phyloP scores from a whole-genome alignment of 37 sponge, comb jelly and placozoan species.

The Sycon ciliatum region DNA sequence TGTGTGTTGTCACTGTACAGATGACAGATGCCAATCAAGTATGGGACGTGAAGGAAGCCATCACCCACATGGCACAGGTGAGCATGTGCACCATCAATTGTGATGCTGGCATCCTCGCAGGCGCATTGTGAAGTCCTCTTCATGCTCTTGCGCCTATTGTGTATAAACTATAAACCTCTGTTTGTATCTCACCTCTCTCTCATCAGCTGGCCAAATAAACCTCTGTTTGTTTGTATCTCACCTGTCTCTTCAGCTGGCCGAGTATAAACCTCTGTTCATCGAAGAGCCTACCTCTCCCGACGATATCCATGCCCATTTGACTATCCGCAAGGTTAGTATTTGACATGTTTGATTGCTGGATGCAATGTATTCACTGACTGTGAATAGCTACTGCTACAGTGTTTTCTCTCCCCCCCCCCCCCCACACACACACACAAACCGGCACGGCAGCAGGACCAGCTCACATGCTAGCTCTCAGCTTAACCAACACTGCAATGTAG shows the following conservation, averaged over 20 bases:
- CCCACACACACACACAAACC: too few species aligned
- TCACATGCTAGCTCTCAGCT: too few species aligned
- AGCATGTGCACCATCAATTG: too few species aligned
- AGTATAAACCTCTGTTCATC: conserved; percentile 62
- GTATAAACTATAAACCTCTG: not conserved
- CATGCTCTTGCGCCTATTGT: not conserved
- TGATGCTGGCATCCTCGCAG: not conserved
- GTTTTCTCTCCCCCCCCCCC: too few species aligned
- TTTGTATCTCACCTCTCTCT: not conserved
- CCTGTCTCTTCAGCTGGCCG: conserved; percentile 23
- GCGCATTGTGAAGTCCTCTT: not conserved
- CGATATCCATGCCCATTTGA: conserved; percentile 68
- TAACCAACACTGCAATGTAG: too few species aligned
- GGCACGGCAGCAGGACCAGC: too few species aligned
- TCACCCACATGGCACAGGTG: conserved; percentile 47
- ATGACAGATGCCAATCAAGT: conserved; percentile 44
- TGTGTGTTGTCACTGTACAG: not conserved
- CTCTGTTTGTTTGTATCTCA: not conserved
- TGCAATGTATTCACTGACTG: too few species aligned
- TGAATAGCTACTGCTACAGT: too few species aligned
- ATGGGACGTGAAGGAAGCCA: conserved; percentile 67
- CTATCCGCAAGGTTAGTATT: conserved; percentile 45
- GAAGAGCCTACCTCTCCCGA: conserved; percentile 88
- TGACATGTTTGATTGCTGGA: too few species aligned
- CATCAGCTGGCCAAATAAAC: too few species aligned